Percentiles rank a stretch among this genome's conserved stretches.
phyloP scores from a whole-genome alignment of 2,888 invertebrate genomes.

The Sisyra nigra region DNA sequence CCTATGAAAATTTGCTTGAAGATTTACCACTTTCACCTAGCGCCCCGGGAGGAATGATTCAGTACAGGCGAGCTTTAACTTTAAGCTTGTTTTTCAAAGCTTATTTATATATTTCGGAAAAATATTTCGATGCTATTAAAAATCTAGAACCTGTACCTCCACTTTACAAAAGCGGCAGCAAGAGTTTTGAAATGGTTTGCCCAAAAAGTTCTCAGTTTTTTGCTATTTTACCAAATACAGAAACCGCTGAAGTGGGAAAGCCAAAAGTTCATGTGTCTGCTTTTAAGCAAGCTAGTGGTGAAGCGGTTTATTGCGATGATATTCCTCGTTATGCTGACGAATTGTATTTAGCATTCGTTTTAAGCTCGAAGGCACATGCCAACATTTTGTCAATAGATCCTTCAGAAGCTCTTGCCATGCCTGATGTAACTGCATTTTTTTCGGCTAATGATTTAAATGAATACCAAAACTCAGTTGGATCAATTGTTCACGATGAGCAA shows the following conservation, averaged over 20 bases:
- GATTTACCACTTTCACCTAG: conserved; percentile 60
- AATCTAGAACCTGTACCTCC: conserved; percentile 20
- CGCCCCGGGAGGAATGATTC: conserved; percentile 54
- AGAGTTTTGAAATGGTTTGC: conserved; percentile 36
- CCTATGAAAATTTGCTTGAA: conserved; percentile 43
- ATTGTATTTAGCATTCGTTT: conserved; percentile 62
- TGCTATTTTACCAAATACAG: conserved; percentile 34
- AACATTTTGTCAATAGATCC: conserved; percentile 61
- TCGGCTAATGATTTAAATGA: conserved; percentile 60
- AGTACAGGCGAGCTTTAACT: conserved; percentile 43
- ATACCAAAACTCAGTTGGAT: conserved; percentile 49
- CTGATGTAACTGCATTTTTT: conserved; percentile 68
- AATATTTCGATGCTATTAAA: conserved; percentile 14
- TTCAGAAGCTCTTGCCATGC: conserved; percentile 48
- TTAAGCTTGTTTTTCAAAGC: conserved; percentile 61
- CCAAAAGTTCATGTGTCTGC: conserved; percentile 71
- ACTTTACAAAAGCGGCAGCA: conserved; percentile 35
- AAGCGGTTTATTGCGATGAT: conserved; percentile 85
- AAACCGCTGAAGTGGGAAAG: conserved; percentile 58
- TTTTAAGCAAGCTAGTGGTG: conserved; percentile 73
- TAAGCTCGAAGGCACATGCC: conserved; percentile 71
- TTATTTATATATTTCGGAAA: conserved; percentile 41
- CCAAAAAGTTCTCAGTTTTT: conserved; percentile 61
- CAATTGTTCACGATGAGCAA: conserved; percentile 67
- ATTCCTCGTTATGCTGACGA: conserved; percentile 63